A percentile compares a stretch with the other conserved stretches of the same genome.
Evolutionary conservation across 2,888 invertebrate species (phyloP).

Genomic region (Idaea straminata): DNA sequence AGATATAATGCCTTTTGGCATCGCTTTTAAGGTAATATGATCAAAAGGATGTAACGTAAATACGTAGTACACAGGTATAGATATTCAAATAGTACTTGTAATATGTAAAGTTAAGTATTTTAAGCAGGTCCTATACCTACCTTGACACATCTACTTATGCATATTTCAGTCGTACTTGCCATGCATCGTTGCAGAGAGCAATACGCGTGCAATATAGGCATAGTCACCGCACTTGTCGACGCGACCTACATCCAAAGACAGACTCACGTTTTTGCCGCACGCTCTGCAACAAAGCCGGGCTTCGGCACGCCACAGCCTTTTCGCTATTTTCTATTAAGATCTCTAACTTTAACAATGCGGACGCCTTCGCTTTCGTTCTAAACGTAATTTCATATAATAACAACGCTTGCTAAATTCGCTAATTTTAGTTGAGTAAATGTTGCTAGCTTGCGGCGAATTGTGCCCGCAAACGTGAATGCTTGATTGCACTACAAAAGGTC

Average conservation of each 20-base stretch:
- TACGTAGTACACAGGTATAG: too few relatives aligned
- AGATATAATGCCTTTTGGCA: too few relatives aligned
- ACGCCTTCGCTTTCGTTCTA: conserved; percentile 72
- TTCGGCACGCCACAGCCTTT: conserved; percentile 51
- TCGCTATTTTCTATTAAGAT: conserved; percentile 69
- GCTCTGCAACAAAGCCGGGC: conserved; percentile 42
- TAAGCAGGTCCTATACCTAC: too few relatives aligned
- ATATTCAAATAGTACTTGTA: too few relatives aligned
- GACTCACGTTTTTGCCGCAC: conserved; percentile 64
- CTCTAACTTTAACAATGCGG: conserved; percentile 66
- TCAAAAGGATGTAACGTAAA: too few relatives aligned
- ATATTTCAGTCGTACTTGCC: background rate
- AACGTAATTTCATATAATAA: conserved; percentile 51
- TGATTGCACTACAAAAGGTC: background rate
- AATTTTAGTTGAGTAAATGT: conserved; percentile 39
- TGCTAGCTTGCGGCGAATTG: conserved; percentile 25
- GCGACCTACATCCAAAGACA: conserved; percentile 62
- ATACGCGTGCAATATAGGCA: conserved; percentile 29
- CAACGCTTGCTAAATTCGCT: conserved; percentile 35
- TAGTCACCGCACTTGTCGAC: conserved; percentile 60
- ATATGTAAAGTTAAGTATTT: too few relatives aligned
- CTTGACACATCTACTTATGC: too few relatives aligned
- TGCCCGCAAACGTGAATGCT: conserved; percentile 17
- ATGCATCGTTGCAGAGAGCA: background rate
- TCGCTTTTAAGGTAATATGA: too few relatives aligned